Conservation (phyloP, 2,797 vertebrate species). For the Labeo calbasu region DNA sequence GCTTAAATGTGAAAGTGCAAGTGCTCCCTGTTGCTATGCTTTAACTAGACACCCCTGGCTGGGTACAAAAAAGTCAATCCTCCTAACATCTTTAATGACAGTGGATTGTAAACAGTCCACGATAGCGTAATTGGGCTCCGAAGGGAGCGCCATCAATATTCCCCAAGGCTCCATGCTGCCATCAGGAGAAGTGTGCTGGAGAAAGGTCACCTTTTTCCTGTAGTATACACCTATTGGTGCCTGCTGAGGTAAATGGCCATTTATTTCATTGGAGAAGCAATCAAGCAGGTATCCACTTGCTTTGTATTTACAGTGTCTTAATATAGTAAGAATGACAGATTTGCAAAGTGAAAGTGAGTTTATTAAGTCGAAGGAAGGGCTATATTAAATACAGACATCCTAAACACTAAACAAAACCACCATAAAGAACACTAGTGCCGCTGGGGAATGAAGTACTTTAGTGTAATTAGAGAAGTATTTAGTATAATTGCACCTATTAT, state of each 20-base stretch:
- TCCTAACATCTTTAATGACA: conserved; percentile 32
- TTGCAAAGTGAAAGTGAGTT: not conserved
- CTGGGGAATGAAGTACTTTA: not conserved
- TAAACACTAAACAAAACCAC: not conserved
- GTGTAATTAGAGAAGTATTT: conserved; percentile 1
- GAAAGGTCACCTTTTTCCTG: conserved; percentile 39
- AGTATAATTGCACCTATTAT: conserved; percentile 2
- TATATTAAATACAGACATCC: not conserved
- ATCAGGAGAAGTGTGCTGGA: conserved; percentile 12
- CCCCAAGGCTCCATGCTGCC: conserved; percentile 1
- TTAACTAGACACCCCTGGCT: conserved; percentile 33
- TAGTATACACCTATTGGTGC: not conserved
- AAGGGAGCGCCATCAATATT: conserved; percentile 31
- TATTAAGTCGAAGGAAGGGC: not conserved
- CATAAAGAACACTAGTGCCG: not conserved
- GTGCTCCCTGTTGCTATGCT: not conserved
- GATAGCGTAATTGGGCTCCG: conserved; percentile 36
- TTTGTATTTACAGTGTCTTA: not conserved
- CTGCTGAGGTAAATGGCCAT: not conserved
- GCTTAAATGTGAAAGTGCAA: conserved; percentile 31
- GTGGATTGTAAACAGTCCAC: conserved; percentile 31
- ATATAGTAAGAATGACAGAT: not conserved
- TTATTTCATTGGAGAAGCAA: not conserved
- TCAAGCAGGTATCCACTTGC: conserved; percentile 3
- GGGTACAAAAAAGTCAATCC: conserved; percentile 16